Base-by-base conservation (phyloP, 1,140 invertebrate species). In the Drosophila nebulosa region DNA sequence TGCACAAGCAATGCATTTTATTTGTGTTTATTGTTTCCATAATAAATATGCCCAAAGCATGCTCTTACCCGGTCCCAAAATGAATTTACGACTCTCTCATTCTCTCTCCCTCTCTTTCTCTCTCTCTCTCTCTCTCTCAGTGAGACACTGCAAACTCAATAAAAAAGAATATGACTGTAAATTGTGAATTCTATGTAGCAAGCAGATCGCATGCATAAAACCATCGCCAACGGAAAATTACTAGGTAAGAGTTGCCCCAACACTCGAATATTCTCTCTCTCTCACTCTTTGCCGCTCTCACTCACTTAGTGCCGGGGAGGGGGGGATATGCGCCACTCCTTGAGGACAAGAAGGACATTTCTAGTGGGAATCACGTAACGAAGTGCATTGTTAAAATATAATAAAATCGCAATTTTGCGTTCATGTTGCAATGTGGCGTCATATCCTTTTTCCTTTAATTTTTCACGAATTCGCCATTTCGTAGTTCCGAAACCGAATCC, bases 401-500 rank as follows among this genome's bases (percentile, higher is more conserved):
- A 89, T 90, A 85, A 88, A 88, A 88, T 89, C 74, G 80, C 80
- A 89, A 85, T 90, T 89, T 89, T 90, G 86, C 78, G 85, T 81
- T 89, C 86, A 85, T 89, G 85, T 86, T 89, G 85, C 86, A 89
- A 90, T 89, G 80, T 89, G 85, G 80, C 80, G 85, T 89, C 85
- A 89, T 89, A 90, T 89, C 85, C 86, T 81, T 89, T 86, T 89
- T 89, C 86, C 86, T 86, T 86, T 90, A 86, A 84, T 88, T 88
- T 88, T 88, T 88, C 83, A 83, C 78, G 78, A 88, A 81, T 89
- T 88, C 68, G 84, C 78, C 83, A 86, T 86, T 86, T 88, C 75
- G 78, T 73, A 86, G 83, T 88, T 86, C 78, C 85, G 85, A 72
- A 85, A 78, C 53, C 63, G 35, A 61, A 61, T 42, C 1, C 55